Base-by-base conservation (phyloP, 2,113 vertebrate species). In the Xiphophorus couchianus region DNA sequence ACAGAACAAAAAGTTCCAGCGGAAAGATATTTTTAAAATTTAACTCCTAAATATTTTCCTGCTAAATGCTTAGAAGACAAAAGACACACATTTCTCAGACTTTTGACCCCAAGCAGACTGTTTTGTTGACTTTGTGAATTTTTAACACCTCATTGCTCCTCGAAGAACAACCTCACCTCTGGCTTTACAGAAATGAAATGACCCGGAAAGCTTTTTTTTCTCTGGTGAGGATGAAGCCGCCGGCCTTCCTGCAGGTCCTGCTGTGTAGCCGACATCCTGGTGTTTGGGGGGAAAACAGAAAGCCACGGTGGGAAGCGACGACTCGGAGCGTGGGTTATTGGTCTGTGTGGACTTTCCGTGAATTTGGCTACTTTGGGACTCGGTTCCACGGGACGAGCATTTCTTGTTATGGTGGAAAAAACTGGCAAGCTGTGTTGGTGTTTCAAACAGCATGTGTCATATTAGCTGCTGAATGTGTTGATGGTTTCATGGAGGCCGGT, bases 11-110 rank as follows among this genome's bases (percentile, higher is more conserved):
- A 44, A 91, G 44, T 79, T 48, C 63, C 90, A 93, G 89, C 90
- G 84, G 82, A 90, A 92, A 60, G 76, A 84, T 89, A 87, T 93
- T 93, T 91, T 93, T 88, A 90, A 92, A 85, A 88, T 88, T 91
- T 93, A 82, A 80, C 89, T 92, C 90, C 77, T 90, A 93, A 91
- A 93, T 91, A 84, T 80, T 92, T 92, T 80, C 83, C 86, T 88
- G 37, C 70, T 87, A 80, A 75, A 81, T 42, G 74, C 60, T 83
- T 31, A 78, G 80, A 84, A 91, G 69, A 72, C 85, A 73, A 87
- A 89, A 88, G 69, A 78, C 78, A 65, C 84, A 80, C 67, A 42
- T 65, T 27, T 93, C 91, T 95, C 88, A 80, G 64, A 84, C 95
- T 96, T 95, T 92, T 75, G 84, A 92, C 82, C 86, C 88, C 76